Evolutionary conservation across 1,140 invertebrate species (phyloP).

Genomic region (Drosophila obscura): DNA sequence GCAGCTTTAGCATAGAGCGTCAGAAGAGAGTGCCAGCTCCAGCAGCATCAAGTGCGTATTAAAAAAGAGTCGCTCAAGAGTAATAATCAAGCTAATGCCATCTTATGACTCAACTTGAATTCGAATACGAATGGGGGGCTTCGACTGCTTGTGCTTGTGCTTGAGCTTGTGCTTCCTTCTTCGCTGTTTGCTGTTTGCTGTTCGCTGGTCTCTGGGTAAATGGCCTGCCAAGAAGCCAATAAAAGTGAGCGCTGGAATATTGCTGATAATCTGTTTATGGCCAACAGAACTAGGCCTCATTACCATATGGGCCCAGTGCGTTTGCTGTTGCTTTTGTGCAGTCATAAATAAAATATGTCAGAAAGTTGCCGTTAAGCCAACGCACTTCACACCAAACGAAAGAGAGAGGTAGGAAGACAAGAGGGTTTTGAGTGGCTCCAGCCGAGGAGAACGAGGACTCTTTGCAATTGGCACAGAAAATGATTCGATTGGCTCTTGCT

Average conservation of each 20-base stretch:
- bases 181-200: neutral
- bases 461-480: conserved; percentile 60
- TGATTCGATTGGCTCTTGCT: conserved; percentile 6
- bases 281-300: conserved; percentile 72
- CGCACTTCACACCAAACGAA: conserved; percentile 53
- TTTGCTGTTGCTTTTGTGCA: neutral
- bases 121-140: too few species aligned
- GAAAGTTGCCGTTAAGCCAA: conserved; percentile 57
- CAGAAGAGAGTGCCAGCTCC: neutral
- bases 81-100: conserved; percentile 48
- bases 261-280: conserved; percentile 69
- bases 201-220: neutral
- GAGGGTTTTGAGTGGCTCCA: conserved; percentile 2
- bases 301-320: conserved; percentile 56
- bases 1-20: neutral
- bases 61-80: conserved; percentile 28
- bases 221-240: conserved; percentile 22
- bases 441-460: too few species aligned
- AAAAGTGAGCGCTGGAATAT: conserved; percentile 56
- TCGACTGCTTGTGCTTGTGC: too few species aligned
- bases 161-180: conserved; percentile 11
- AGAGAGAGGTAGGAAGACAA: conserved; percentile 19
- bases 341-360: conserved; percentile 41
- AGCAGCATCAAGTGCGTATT: conserved; percentile 57
- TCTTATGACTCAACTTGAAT: conserved; percentile 60